Base-by-base conservation (phyloP, 2,113 vertebrate genomes). In the Halichoeres trimaculatus region DNA sequence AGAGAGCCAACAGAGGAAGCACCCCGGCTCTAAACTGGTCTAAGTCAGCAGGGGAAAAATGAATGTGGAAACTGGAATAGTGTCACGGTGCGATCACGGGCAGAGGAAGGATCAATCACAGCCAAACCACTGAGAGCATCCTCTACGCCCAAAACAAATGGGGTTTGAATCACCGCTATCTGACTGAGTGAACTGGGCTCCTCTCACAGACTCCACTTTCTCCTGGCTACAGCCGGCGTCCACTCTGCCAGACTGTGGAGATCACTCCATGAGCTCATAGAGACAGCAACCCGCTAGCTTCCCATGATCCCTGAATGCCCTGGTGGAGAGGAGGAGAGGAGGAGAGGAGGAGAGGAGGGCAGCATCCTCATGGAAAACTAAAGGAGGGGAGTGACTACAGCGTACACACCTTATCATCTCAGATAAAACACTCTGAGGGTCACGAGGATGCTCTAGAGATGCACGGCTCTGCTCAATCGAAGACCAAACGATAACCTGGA, bases 41-140 rank as follows among this genome's bases (percentile, higher is more conserved):
- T 78, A 50, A 80, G 85, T 81, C 52, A 86, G 80, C 74, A 52
- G 67, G 61, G 85, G 76, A 77, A 84, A 90, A 90, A 74, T 55
- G 50, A 89, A 85, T 85, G 84, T 91, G 85, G 90, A 91, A 92
- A 92, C 84, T 91, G 76, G 80, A 88, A 86, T 76, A 22, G 70
- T 80, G 74, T 86, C 76, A 81, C 23, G 75, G 84, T 83, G 85
- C 71, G 67, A 89, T 88, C 85, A 77, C 68, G 53, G 89, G 80
- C 88, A 85, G 76, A 65, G 70, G 83, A 89, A 81, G 81, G 76
- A 85, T 80, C 76, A 34, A 54, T 91, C 81, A 75, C 68, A 74
- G 90, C 91, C 88, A 92, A 93, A 92, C 92, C 91, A 74, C 90
- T 80, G 89, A 87, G 85, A 91, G 86, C 83, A 84, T 93, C 84